Evolutionary conservation across 1,140 invertebrate species (phyloP), one percentile per base, ranked within the genome.

Genomic region (Calephelis nemesis): DNA sequence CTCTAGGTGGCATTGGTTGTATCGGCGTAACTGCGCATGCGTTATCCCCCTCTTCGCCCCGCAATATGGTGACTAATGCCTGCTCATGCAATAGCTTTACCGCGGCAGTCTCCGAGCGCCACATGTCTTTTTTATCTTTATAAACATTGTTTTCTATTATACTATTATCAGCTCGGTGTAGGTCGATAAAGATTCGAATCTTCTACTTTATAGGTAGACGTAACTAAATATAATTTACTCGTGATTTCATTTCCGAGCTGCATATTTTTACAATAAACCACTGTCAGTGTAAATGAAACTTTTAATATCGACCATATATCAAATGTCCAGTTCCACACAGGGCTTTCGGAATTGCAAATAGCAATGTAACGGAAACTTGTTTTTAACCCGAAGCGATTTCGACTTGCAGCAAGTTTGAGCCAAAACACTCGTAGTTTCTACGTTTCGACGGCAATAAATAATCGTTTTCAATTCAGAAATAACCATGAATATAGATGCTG

Each of bases 271-370:
- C 54, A n/a, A 60, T 39, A 40, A n/a, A 40, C 54, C 7, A 60
- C 11, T 60, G 54, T n/a, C 54, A 60, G 19, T 7, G n/a, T 60
- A 60, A 60, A 60, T 60, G 39, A 39, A 60, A 60, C 54, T 60
- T 40, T 7, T 5, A 10, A 60, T 39, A 60, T 60, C 10, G 54
- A 19, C 30, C 12, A 60, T 60, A 60, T 40, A 40, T 60, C 54
- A 60, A 60, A 60, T 40, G 54, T 60, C 54, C 54, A 5, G 54
- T 60, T 60, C n/a, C 19, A 40, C 54, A 19, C 10, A 58, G 30
- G 54, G 39, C 30, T 60, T 6, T 39, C 52, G 12, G 52, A 12
- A 58, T 40, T 39, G 11, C 42, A 45, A 45, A 7, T 45, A 45
- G 19, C 12, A 12, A 39, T 60, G 30, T 40, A 60, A 30, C 54